Percentiles rank a stretch among this genome's conserved stretches.
Conservation (phyloP, 2,797 vertebrate species). For the Xiphophorus birchmanni region DNA sequence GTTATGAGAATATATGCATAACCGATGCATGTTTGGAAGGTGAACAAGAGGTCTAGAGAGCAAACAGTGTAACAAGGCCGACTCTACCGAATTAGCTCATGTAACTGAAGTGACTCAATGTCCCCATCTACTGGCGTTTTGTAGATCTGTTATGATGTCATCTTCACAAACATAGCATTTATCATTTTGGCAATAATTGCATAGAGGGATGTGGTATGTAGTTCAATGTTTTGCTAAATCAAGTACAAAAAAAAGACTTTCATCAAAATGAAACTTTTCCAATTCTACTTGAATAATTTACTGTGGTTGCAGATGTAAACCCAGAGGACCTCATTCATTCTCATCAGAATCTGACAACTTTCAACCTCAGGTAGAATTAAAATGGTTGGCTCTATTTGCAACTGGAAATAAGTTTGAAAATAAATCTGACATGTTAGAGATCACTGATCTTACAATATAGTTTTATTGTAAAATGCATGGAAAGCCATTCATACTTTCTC, state of each 20-base stretch:
- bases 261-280: not conserved
- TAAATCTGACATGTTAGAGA: not conserved
- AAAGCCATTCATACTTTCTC: not conserved
- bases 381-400: not conserved
- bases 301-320: not conserved
- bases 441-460: not conserved
- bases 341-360: not conserved
- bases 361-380: not conserved
- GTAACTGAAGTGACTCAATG: conserved; percentile 40
- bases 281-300: not conserved
- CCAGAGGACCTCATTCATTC: not conserved
- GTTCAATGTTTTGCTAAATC: not conserved
- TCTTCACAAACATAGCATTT: not conserved
- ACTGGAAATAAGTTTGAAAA: not conserved
- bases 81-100: not conserved
- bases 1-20: not conserved
- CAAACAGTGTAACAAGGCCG: not conserved
- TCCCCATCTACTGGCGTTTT: conserved; percentile 66
- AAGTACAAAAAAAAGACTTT: not conserved
- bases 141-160: conserved; percentile 56
- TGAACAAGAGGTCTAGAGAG: conserved; percentile 5
- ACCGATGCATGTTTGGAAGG: not conserved
- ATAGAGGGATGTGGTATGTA: not conserved
- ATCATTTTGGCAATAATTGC: not conserved
- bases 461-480: not conserved